Conservation (phyloP, 2,797 vertebrate genomes). For the Characodon lateralis region DNA sequence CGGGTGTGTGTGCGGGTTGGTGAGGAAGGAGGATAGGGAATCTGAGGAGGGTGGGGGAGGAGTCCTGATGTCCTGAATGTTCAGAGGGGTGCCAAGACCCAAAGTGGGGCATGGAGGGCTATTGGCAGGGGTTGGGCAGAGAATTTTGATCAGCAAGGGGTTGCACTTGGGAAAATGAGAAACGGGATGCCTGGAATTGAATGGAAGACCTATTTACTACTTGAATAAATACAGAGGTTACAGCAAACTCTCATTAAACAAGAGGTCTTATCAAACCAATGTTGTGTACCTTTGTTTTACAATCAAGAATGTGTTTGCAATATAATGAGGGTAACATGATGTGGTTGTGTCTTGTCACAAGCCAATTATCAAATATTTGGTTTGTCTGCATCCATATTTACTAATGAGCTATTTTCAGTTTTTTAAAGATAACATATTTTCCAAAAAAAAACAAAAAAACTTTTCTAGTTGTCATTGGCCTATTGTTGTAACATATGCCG, state of each 20-base stretch:
- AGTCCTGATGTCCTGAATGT: constrained; percentile 74
- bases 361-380: constrained; percentile 37
- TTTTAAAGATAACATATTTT: constrained; percentile 8
- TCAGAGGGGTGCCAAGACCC: constrained; percentile 67
- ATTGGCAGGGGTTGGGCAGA: constrained; percentile 52
- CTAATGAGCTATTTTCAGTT: constrained; percentile 25
- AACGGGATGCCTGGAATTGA: constrained; percentile 68
- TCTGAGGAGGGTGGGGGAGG: constrained; percentile 64
- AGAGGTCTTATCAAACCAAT: constrained; percentile 75
- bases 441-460: constrained; percentile 18
- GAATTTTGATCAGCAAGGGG: constrained; percentile 29
- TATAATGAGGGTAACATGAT: constrained; percentile 69
- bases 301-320: constrained; percentile 64
- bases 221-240: constrained; percentile 79
- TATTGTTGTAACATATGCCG: constrained; percentile 43
- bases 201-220: constrained; percentile 80
- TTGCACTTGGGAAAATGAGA: constrained; percentile 71
- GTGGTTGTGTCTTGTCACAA: constrained; percentile 60
- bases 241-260: constrained; percentile 79
- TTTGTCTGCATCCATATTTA: constrained; percentile 21
- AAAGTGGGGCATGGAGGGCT: constrained; percentile 68
- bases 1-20: constrained; percentile 67
- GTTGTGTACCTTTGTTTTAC: constrained; percentile 71
- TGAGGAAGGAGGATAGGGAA: constrained; percentile 38
- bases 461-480: constrained; percentile 43